Evolutionary conservation across 2,888 invertebrate genomes (phyloP), one percentile per base, ranked within the genome.

Genomic region (Drosophila antonietae): DNA sequence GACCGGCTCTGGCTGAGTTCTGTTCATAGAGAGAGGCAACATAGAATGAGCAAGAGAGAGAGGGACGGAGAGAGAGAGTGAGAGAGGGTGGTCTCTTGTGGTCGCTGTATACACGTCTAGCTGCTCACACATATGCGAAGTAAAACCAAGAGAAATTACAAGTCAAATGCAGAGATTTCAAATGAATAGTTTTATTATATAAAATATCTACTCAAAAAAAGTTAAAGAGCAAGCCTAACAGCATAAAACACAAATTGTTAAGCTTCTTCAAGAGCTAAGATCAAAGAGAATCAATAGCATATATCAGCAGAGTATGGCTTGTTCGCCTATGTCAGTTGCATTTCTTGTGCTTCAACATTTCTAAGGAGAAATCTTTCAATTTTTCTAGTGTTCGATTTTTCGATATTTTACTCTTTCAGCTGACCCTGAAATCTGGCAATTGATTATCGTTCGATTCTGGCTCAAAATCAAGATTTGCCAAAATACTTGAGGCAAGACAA

Each of bases 1-100:
- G 63, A 64, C 44, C 37, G 35, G 35, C 57, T 57, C 51, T 47
- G 67, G 31, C 52, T 67, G 53, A 47, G 41, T 37, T 68, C 59
- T 35, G n/a, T 23, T 6, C 6, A 15, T 39, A 6, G 37, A 39
- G 37, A 37, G 37, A 33, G 20, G 37, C 57, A 46, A 33, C 47
- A 47, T 10, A n/a, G 49, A 33, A 12, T 31, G 31, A 10, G 31
- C 4, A 8, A 23, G 47, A 60, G 33, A 14, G 6, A 12, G 18
- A n/a, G 41, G 14, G 2, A n/a, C n/a, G n/a, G n/a, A 28, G 10
- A 31, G 35, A n/a, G 2, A 35, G 10, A 44, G 2, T 60, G 49
- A 20, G 6, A 18, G 33, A n/a, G 41, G 7, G 3, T 15, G 15
- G 2, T 31, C 39, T 46, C n/a, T 58, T 8, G 20, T 10, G 37